These are phyloP conservation scores for Gobius niger DNA, from an alignment of 2,113 vertebrate species.

Conservation along the genomic window DNA sequence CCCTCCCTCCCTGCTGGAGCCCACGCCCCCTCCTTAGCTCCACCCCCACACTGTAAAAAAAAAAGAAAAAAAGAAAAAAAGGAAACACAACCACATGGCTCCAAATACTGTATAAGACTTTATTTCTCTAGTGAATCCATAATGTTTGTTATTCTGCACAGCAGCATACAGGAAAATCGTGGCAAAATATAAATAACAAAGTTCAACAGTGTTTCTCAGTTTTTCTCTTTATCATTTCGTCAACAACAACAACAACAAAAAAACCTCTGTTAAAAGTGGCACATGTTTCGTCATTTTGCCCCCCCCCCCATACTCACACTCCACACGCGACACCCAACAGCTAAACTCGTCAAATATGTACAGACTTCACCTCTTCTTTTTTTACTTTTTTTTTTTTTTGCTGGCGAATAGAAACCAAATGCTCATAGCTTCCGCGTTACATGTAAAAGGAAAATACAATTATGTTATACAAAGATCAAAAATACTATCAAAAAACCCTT, in stretches of 20 bases:
- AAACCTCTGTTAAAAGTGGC: slow-evolving; percentile 79
- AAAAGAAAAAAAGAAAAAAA: not conserved
- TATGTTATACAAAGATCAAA: slow-evolving; percentile 86
- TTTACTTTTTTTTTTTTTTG: too few species aligned
- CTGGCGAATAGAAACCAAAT: slow-evolving; percentile 66
- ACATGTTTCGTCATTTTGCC: slow-evolving; percentile 58
- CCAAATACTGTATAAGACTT: slow-evolving; percentile 75
- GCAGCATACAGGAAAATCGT: slow-evolving; percentile 79
- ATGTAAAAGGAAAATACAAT: slow-evolving; percentile 83
- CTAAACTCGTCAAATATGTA: slow-evolving; percentile 77
- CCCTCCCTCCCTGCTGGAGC: not conserved
- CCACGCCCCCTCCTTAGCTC: not conserved
- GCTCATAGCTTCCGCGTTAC: slow-evolving; percentile 80
- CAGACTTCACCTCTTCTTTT: slow-evolving; percentile 72
- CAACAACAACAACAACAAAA: slow-evolving; percentile 30
- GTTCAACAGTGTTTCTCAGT: slow-evolving; percentile 76
- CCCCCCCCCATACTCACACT: slow-evolving; percentile 51
- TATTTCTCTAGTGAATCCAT: slow-evolving; percentile 81
- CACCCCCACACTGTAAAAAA: slow-evolving; percentile 3
- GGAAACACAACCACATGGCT: slow-evolving; percentile 52
- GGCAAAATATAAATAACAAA: slow-evolving; percentile 84
- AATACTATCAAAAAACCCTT: slow-evolving; percentile 84
- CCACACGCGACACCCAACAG: slow-evolving; percentile 76
- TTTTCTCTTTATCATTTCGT: slow-evolving; percentile 78
- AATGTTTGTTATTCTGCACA: slow-evolving; percentile 79